Base-by-base conservation (phyloP, 2,888 invertebrate genomes). In the Diaphora mendica region DNA sequence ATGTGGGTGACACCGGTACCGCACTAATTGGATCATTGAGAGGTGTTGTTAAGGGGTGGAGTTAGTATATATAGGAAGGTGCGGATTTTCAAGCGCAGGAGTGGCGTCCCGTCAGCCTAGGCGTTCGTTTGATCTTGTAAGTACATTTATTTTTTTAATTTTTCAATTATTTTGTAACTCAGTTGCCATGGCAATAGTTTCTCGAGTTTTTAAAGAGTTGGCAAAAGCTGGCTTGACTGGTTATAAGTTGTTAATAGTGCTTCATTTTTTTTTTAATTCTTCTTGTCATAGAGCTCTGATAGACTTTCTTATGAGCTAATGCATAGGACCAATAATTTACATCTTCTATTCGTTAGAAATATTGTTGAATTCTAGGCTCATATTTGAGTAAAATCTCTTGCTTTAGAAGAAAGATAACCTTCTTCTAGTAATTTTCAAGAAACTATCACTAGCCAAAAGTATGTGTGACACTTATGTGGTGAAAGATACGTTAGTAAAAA, bases 101-200 rank as follows among this genome's bases (percentile, higher is more conserved):
- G 93, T 93, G 91, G 92, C 88, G 88, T 85, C 79, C 67, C 86
- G 93, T 90, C 91, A 91, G 93, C 92, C 92, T 87, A 88, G 86
- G 91, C 88, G 92, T 83, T 84, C 82, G 89, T 88, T 87, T 85
- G 66, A 73, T 79, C 75, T 81, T 80, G 93, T 93, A 81, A 93
- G 93, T 93, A 88, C 11, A 8, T 75, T 77, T 80, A 0, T 62
- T 30, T 73, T 77, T 78, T 74, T 74, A n/a, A n/a, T 74, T 77
- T 72, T 74, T 64, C 73, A 35, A 33, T 39, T 42, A 65, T 65
- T 62, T 44, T 30, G 26, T 62, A 0, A 30, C 3, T 17, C 17
- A 15, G 17, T 62, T 30, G 62, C 30, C 17, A 62, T 62, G 30
- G 30, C 13, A 17, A 62, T 15, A 59, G 4, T 0, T 17, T 30